These are phyloP conservation scores for Nesospiza acunhae DNA, from an alignment of 2,113 vertebrate species.

Conservation along the genomic window DNA sequence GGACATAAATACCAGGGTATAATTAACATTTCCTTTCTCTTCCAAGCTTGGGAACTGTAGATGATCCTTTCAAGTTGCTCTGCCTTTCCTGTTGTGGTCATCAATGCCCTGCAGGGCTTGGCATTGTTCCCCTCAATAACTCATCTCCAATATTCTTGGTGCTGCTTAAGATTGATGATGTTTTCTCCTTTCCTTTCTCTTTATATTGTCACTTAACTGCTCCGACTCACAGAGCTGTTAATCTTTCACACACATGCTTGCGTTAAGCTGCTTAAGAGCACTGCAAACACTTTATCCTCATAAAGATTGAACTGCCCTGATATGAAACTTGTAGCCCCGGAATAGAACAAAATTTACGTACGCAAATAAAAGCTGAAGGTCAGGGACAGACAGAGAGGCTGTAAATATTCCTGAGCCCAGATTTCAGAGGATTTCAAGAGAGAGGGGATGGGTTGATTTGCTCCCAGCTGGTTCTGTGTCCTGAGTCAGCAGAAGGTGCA, in stretches of 20 bases:
- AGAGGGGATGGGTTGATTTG: background rate
- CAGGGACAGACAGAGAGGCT: conserved; percentile 38
- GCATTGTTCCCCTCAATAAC: background rate
- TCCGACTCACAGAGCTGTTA: conserved; percentile 61
- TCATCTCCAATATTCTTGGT: conserved; percentile 28
- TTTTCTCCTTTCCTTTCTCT: conserved; percentile 61
- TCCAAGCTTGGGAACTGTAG: background rate
- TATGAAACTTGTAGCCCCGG: conserved; percentile 53
- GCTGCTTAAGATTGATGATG: conserved; percentile 53
- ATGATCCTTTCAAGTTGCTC: background rate
- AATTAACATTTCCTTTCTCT: background rate
- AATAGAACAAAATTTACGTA: conserved; percentile 65
- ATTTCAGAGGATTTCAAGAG: background rate
- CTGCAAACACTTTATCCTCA: conserved; percentile 69
- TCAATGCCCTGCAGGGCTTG: background rate
- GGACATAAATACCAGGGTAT: background rate
- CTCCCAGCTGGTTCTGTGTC: background rate
- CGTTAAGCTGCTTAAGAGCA: conserved; percentile 66
- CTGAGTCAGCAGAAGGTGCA: conserved; percentile 32
- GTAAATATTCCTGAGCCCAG: conserved; percentile 46
- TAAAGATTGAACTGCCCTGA: conserved; percentile 71
- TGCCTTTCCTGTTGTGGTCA: background rate
- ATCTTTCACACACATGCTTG: conserved; percentile 70
- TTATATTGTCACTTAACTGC: conserved; percentile 64
- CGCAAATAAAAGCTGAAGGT: conserved; percentile 70